Conservation (phyloP, 2,113 vertebrate species). For the Elaphurus davidianus region DNA sequence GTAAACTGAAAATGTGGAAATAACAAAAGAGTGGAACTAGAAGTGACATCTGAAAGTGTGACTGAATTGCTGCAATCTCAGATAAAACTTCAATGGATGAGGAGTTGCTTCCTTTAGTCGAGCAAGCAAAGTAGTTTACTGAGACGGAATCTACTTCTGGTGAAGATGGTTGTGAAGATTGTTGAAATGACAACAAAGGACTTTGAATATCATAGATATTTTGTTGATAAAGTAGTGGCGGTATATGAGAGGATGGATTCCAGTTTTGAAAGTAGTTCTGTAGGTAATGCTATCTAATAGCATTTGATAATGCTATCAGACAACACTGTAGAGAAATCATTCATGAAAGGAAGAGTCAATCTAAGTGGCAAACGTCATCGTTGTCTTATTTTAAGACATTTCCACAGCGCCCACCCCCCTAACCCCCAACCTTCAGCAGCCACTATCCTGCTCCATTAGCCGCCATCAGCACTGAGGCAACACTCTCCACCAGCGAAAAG, state of each 20-base stretch:
- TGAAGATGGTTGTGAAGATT: background rate
- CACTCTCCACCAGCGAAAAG: background rate
- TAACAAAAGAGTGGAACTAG: background rate
- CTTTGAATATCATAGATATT: background rate
- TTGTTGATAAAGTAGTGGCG: background rate
- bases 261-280: background rate
- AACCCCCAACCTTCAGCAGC: background rate
- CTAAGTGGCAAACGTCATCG: background rate
- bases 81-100: background rate
- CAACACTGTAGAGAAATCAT: background rate
- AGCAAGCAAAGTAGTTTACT: background rate
- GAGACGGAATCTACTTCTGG: background rate
- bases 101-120: background rate
- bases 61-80: background rate
- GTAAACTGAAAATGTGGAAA: background rate
- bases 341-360: background rate
- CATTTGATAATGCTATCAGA: background rate
- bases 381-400: background rate
- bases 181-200: background rate
- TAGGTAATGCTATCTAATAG: background rate
- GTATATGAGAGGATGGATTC: background rate
- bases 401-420: background rate
- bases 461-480: background rate
- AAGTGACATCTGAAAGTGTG: background rate
- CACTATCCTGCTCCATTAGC: background rate